phyloP scores from a whole-genome alignment of 2,797 vertebrate genomes.

The Acrocephalus scirpaceus region DNA sequence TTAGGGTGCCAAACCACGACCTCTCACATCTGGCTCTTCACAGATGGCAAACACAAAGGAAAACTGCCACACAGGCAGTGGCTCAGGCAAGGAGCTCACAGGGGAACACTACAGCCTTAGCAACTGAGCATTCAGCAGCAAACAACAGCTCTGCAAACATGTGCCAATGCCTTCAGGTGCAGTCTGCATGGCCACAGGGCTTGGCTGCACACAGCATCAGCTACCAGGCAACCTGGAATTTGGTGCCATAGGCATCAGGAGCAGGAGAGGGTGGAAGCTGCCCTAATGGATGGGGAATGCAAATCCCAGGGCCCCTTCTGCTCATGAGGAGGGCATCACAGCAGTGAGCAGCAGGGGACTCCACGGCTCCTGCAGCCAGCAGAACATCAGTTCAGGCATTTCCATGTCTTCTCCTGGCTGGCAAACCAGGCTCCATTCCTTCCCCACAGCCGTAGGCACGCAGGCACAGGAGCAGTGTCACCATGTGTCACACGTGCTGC shows the following conservation, averaged over 20 bases:
- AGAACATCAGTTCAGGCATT: background rate
- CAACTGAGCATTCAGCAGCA: background rate
- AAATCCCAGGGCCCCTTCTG: background rate
- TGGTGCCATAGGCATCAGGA: background rate
- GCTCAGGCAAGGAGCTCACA: background rate
- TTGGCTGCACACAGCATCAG: background rate
- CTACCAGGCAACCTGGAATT: rapidly evolving
- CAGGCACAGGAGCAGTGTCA: background rate
- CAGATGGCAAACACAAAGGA: background rate
- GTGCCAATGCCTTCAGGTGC: background rate
- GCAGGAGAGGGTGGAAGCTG: background rate
- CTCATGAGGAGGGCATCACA: background rate
- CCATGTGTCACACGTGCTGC: background rate
- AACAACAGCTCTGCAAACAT: background rate
- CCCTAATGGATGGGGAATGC: background rate
- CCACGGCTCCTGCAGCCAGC: background rate
- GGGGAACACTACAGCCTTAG: background rate
- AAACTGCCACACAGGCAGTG: background rate
- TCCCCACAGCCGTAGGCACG: background rate
- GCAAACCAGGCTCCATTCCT: background rate
- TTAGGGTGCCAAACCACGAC: background rate
- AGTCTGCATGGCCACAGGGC: background rate
- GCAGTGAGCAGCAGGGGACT: background rate
- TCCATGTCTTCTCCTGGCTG: background rate
- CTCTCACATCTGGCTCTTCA: background rate